These are phyloP conservation scores for Drosophila kanekoi DNA, from an alignment of 2,888 invertebrate species.

Conservation along the genomic window DNA sequence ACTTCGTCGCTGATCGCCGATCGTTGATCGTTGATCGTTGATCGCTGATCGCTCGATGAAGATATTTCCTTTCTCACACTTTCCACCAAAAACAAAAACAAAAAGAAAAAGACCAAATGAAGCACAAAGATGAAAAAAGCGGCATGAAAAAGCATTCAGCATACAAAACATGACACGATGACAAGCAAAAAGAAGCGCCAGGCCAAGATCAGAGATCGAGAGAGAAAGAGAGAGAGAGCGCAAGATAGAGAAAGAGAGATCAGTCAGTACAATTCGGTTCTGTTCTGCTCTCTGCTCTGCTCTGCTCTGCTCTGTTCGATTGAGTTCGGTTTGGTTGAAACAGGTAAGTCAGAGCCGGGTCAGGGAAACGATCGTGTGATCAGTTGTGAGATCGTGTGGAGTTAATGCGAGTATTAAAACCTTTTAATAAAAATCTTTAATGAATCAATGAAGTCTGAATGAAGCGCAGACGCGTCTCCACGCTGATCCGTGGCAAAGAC, in stretches of 20 bases:
- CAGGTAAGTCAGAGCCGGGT: slow-evolving; percentile 38
- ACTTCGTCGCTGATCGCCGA: slow-evolving; percentile 64
- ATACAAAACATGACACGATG: slow-evolving; percentile 83
- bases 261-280: slow-evolving; percentile 50
- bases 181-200: slow-evolving; percentile 82
- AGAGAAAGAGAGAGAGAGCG: not conserved
- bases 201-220: slow-evolving; percentile 48
- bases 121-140: slow-evolving; percentile 48
- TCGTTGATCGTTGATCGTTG: slow-evolving; percentile 44
- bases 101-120: slow-evolving; percentile 30
- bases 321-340: slow-evolving; percentile 33
- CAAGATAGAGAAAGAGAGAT: slow-evolving; percentile 5
- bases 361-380: slow-evolving; percentile 59
- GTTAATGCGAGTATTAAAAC: slow-evolving; percentile 84
- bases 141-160: slow-evolving; percentile 79
- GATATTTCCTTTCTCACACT: slow-evolving; percentile 80
- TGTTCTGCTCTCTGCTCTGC: slow-evolving; percentile 23
- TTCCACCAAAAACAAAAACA: slow-evolving; percentile 64
- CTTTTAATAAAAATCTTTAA: slow-evolving; percentile 83
- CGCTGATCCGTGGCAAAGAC: slow-evolving; percentile 15
- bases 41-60: slow-evolving; percentile 73
- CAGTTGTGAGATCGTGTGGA: slow-evolving; percentile 82
- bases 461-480: slow-evolving; percentile 26
- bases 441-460: slow-evolving; percentile 78
- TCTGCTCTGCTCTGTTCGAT: slow-evolving; percentile 13